Base-by-base conservation (phyloP, 2,888 invertebrate species). In the Drosophila mettleri region DNA sequence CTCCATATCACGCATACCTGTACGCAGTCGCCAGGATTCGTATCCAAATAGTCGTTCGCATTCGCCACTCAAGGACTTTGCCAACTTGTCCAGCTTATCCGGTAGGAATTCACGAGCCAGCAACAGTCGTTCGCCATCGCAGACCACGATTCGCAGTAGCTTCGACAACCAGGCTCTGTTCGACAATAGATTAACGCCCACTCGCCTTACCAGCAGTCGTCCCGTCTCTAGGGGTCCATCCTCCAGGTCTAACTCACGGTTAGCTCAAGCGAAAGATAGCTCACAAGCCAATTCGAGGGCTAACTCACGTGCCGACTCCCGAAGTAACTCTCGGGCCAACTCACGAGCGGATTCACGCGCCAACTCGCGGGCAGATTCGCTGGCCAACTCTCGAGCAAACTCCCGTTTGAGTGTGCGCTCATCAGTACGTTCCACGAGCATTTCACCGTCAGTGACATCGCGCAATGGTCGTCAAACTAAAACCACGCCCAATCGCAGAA, bases 1-100 rank as follows among this genome's bases (percentile, higher is more conserved):
- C 20, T 90, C 91, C 0, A 48, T 88, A n/a, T 91, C 92, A 0
- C 91, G 90, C 60, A 92, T 92, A 62, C 92, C 92, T 0, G 55
- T 92, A 0, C 84, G 89, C 3, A 88, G 79, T 34, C 79, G 79
- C 16, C 69, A 66, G 8, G 76, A 65, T 1, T 86, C 89, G 0
- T 79, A 78, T 0, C 52, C 72, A 2, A 78, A 60, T 12, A 86
- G 84, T 0, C 78, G 89, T 0, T 69, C 84, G 6, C 88, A 65
- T 51, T 91, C 91, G 5, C 91, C 91, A 0, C 67, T 70, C 0
- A 91, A 91, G 53, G 91, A 91, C 0, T 72, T 82, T 5, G 63
- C 54, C 12, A 73, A 65, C 22, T 48, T 67, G 3, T 65, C 70
- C 8, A 69, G 67, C 1, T 63, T 84, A 5, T 88, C 89, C 7